Conservation (phyloP, 2,888 invertebrate species). For the Sialis fuliginosa region DNA sequence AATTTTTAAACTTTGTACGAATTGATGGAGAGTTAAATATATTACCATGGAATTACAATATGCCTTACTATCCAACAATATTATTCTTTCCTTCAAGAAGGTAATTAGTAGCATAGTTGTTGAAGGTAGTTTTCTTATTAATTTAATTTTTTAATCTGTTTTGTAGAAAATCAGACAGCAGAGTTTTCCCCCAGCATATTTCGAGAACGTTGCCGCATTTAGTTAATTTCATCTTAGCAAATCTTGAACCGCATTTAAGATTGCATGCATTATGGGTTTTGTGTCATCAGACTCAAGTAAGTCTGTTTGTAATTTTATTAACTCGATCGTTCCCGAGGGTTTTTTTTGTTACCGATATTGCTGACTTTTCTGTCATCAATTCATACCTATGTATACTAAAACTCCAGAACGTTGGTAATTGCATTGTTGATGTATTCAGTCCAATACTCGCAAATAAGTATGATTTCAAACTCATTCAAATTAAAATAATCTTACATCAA, state of each 20-base stretch:
- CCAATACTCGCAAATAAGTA: too few relatives aligned
- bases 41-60: constrained; percentile 72
- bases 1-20: constrained; percentile 39
- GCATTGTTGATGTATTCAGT: too few relatives aligned
- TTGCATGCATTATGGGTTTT: constrained; percentile 34
- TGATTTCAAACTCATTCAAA: too few relatives aligned
- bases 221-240: constrained; percentile 52
- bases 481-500: too few relatives aligned
- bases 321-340: too few relatives aligned
- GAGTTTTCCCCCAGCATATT: constrained; percentile 42
- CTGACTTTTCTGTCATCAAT: too few relatives aligned
- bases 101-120: constrained; percentile 21
- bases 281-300: constrained; percentile 31
- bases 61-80: constrained; percentile 60
- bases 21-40: constrained; percentile 74
- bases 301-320: too few relatives aligned
- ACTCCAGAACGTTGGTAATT: too few relatives aligned
- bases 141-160: constrained; percentile 13
- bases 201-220: constrained; percentile 48
- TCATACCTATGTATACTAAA: too few relatives aligned
- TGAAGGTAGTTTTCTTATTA: not conserved
- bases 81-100: constrained; percentile 59
- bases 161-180: constrained; percentile 48
- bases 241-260: constrained; percentile 35
- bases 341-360: too few relatives aligned